These are phyloP conservation scores for Amiota minor DNA, from an alignment of 2,888 invertebrate genomes.

Conservation along the genomic window DNA sequence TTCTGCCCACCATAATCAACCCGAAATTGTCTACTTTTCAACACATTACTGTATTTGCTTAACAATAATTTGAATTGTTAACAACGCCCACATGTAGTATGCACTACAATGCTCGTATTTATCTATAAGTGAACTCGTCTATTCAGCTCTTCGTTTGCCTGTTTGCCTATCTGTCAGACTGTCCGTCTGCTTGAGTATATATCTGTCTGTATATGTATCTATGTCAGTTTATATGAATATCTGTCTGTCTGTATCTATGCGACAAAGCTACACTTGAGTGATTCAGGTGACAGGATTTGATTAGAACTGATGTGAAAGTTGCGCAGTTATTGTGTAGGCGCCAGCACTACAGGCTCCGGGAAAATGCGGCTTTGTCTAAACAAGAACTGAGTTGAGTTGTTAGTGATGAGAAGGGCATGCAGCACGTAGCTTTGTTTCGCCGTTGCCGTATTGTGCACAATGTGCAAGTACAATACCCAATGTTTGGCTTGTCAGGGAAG, in stretches of 20 bases:
- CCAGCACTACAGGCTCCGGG: conserved; percentile 13
- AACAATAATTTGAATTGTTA: conserved; percentile 58
- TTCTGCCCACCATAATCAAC: too few species aligned
- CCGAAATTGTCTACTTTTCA: conserved; percentile 43
- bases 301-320: conserved; percentile 6
- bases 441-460: neutral
- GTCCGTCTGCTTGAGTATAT: neutral
- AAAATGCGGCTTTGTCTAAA: conserved; percentile 15
- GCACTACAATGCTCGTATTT: neutral
- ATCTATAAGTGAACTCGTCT: too few species aligned
- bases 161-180: neutral
- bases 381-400: neutral
- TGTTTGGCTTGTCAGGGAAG: neutral
- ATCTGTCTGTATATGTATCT: too few species aligned
- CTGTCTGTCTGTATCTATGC: neutral
- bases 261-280: conserved; percentile 15
- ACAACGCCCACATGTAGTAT: conserved; percentile 49
- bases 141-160: too few species aligned
- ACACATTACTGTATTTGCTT: conserved; percentile 56
- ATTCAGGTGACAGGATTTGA: conserved; percentile 20
- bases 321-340: neutral
- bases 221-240: too few species aligned
- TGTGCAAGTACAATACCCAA: neutral
- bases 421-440: conserved; percentile 11
- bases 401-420: conserved; percentile 1